Percentiles rank a stretch among this genome's conserved stretches.
Conservation (phyloP, 2,888 invertebrate genomes). For the Orchesellides sinensis region DNA sequence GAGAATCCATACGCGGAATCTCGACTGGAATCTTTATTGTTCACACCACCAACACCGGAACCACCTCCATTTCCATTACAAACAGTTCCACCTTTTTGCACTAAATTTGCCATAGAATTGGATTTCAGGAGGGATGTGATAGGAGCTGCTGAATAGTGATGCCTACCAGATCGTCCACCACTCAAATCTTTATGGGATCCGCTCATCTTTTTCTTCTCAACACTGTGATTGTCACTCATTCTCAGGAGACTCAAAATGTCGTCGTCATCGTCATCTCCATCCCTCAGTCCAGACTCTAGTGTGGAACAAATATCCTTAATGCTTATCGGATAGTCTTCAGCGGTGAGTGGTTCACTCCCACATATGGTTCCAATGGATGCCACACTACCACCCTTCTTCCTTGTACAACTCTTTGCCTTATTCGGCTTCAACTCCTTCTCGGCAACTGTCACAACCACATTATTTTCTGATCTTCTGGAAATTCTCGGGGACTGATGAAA, state of each 20-base stretch:
- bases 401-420: too few relatives aligned
- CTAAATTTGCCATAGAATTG: constrained; percentile 55
- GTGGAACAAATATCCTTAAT: constrained; percentile 22
- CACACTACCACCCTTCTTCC: constrained; percentile 25
- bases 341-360: constrained; percentile 72
- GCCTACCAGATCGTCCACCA: background rate
- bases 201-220: too few relatives aligned
- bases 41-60: constrained; percentile 8
- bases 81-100: constrained; percentile 6
- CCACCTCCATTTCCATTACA: background rate
- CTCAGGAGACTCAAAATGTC: background rate
- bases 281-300: background rate
- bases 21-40: constrained; percentile 74
- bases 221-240: constrained; percentile 18
- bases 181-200: too few relatives aligned
- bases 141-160: background rate
- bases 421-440: too few relatives aligned
- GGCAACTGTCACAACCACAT: too few relatives aligned
- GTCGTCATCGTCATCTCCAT: background rate
- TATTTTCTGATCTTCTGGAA: too few relatives aligned
- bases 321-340: constrained; percentile 61
- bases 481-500: constrained; percentile 15
- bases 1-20: constrained; percentile 76
- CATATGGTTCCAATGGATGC: constrained; percentile 68
- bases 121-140: constrained; percentile 25